These are phyloP conservation scores for Spizella passerina DNA, from an alignment of 2,797 vertebrate species.

Conservation along the genomic window DNA sequence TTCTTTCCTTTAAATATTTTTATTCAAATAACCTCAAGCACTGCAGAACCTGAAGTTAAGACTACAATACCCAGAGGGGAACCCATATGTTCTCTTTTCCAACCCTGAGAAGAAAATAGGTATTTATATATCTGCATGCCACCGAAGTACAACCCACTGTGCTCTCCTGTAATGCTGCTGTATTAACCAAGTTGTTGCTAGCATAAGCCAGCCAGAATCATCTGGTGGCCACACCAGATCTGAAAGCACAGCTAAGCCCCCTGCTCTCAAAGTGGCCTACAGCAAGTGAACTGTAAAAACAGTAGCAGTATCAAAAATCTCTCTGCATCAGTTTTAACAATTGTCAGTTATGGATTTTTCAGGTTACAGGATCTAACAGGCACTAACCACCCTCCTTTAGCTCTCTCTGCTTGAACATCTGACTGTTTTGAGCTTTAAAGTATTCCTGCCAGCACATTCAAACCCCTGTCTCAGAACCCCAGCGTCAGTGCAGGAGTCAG, in stretches of 20 bases:
- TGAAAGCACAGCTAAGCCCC: neutral
- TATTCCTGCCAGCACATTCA: neutral
- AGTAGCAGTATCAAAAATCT: neutral
- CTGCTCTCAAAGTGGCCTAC: neutral
- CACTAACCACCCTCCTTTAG: neutral
- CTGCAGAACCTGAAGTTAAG: conserved; percentile 30
- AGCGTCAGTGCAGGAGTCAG: neutral
- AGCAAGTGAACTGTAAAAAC: neutral
- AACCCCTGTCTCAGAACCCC: neutral
- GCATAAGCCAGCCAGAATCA: neutral
- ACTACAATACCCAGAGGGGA: conserved; percentile 29
- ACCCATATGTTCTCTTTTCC: conserved; percentile 11
- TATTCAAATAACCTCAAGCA: conserved; percentile 30
- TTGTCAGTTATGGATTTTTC: neutral
- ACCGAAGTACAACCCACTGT: neutral
- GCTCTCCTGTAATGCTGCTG: neutral
- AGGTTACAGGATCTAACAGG: neutral
- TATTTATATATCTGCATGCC: neutral
- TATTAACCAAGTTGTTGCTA: neutral
- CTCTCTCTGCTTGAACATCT: neutral
- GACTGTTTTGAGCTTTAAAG: neutral
- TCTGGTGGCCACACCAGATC: neutral
- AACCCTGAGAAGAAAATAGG: neutral
- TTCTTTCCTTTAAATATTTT: conserved; percentile 62
- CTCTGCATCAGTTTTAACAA: neutral